Base-by-base conservation (phyloP, 2,888 invertebrate species). In the Oligia strigilis region DNA sequence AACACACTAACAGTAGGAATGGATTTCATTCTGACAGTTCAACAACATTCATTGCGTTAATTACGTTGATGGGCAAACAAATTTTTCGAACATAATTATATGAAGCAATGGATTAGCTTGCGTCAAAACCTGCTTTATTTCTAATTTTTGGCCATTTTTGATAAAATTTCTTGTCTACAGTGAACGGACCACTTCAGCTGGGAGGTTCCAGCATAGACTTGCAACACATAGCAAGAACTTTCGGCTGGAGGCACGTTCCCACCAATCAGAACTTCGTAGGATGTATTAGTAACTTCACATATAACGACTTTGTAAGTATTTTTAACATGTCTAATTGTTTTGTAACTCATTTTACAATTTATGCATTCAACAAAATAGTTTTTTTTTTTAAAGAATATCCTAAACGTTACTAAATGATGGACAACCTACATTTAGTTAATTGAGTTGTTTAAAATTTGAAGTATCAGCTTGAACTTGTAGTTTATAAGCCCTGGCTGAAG, bases 271-370 rank as follows among this genome's bases (percentile, higher is more conserved):
- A 98, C 80, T 99, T 99, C 93, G 97, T 97, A 70, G 99, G 99
- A 8, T 99, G 99, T 94, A 98, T 99, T 87, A 98, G 98, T 88
- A 99, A 99, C 94, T 97, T 99, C 86, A 98, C 99, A 0, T 98
- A 99, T 93, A 99, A 99, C 92, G 98, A 98, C 87, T 97, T 97
- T 94, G 98, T 98, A 93, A 96, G 97, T 82, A 64, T 19, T 40
- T 74, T 62, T 29, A 66, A 9, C 1, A 66, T 69, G 4, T 23
- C 0, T 29, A 9, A 36, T 23, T 65, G 8, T 36, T 70, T 71
- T 52, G 4, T 23, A 29, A 36, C 6, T 70, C 6, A 52, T 52
- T 70, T 70, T 13, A 49, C 1, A 49, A 29, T 29, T 29, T 70
- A 36, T 19, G 52, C 1, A 70, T 49, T 70, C 3, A 19, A 69